phyloP scores from a whole-genome alignment of 1,140 invertebrate species.

The Microvelia longipes region DNA sequence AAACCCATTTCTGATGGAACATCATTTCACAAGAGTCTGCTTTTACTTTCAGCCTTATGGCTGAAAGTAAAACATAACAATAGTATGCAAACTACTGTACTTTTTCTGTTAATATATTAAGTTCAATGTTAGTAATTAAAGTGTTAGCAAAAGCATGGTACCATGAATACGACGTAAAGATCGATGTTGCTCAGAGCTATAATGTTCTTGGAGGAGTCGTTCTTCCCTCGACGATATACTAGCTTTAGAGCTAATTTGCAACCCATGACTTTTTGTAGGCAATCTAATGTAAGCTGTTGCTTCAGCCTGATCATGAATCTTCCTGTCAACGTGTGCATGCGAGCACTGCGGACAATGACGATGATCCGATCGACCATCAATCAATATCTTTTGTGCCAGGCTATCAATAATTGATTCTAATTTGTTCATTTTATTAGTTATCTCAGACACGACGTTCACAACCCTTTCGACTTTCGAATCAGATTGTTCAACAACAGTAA shows the following conservation, averaged over 20 bases:
- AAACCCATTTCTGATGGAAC: no score
- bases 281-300: not conserved
- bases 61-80: no score
- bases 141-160: no score
- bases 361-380: not conserved
- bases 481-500: not conserved
- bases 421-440: constrained; percentile 13
- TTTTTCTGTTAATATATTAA: no score
- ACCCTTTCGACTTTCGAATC: constrained; percentile 11
- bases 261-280: not conserved
- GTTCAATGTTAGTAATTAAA: no score
- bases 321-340: not conserved
- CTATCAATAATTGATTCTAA: constrained; percentile 11
- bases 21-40: no score
- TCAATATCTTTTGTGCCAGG: constrained; percentile 6
- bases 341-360: not conserved
- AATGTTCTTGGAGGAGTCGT: not conserved
- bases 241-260: not conserved
- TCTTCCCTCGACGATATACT: not conserved
- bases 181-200: no score
- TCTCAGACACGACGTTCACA: constrained; percentile 7
- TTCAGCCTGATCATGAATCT: not conserved
- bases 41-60: no score
- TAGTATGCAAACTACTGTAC: no score
- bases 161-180: no score